Base-by-base conservation (phyloP, 2,113 vertebrate genomes). In the Rhea americana region DNA sequence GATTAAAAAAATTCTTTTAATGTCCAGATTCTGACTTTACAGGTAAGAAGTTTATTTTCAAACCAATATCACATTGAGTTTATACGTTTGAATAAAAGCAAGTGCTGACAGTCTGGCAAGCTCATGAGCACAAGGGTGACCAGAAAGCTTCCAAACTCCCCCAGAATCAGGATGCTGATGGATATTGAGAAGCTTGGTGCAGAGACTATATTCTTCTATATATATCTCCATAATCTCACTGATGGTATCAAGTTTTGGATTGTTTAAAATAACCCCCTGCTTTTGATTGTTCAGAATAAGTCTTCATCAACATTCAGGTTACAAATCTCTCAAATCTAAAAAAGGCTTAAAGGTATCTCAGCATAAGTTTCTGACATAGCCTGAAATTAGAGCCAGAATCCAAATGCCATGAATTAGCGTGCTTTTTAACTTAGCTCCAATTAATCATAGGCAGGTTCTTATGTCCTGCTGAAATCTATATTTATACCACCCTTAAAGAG, bases 401-500 rank as follows among this genome's bases (percentile, higher is more conserved):
- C n/a, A 92, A 92, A 93, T 25, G 37, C 8, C 32, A 32, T 55
- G 68, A 74, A 8, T 81, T 47, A 87, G 13, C 20, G 22, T 58
- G 24, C 2, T 55, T 87, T 95, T 75, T 73, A 55, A 74, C 55
- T 25, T 58, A 85, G 17, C n/a, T 93, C 14, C 15, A 77, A 66
- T 85, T 92, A 87, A 85, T 91, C 51, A 85, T 5, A 80, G 43
- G 45, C 55, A 89, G 82, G 50, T 92, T 48, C 50, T 94, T 93
- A 47, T 63, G 28, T 77, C 82, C 59, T 93, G 45, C 35, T 82
- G 67, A 87, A 90, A 90, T 82, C 68, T 83, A 37, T 91, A 85
- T 94, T 93, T 91, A 87, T 67, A 76, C 25, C 48, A 85, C 48
- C 43, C 66, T 90, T 88, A 90, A 91, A 91, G 50, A 78, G 11